phyloP scores from a whole-genome alignment of 1,140 invertebrate genomes.

The Cataglyphis hispanica region DNA sequence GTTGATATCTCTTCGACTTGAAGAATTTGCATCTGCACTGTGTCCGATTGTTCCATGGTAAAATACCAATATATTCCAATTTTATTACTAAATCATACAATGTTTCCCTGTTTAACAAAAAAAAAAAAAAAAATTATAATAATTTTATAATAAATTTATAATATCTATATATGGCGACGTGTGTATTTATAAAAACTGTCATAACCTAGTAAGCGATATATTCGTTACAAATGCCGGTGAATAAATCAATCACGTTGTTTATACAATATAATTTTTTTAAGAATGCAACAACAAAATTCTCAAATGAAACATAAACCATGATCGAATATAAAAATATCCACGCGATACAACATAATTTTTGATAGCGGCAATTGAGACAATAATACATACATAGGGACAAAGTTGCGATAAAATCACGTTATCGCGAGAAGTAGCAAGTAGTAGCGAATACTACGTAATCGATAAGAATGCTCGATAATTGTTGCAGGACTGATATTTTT shows the following conservation, averaged over 20 bases:
- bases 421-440: not conserved
- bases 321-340: not conserved
- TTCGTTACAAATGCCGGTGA: not conserved
- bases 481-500: not conserved
- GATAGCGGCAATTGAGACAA: not conserved
- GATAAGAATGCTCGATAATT: not conserved
- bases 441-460: not conserved
- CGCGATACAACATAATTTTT: not conserved
- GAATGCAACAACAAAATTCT: not conserved
- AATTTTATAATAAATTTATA: not conserved
- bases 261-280: not conserved
- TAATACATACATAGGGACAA: not conserved
- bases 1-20: not conserved
- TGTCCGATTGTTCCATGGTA: constrained; percentile 69
- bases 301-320: not conserved
- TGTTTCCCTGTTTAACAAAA: constrained; percentile 57
- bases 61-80: constrained; percentile 45
- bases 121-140: constrained; percentile 26
- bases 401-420: not conserved
- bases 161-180: not conserved
- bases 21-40: constrained; percentile 11
- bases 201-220: constrained; percentile 62
- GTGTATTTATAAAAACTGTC: constrained; percentile 13
- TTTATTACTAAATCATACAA: constrained; percentile 56
- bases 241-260: not conserved